Conservation (phyloP, 1,140 invertebrate genomes). For the Papilio polyxenes region DNA sequence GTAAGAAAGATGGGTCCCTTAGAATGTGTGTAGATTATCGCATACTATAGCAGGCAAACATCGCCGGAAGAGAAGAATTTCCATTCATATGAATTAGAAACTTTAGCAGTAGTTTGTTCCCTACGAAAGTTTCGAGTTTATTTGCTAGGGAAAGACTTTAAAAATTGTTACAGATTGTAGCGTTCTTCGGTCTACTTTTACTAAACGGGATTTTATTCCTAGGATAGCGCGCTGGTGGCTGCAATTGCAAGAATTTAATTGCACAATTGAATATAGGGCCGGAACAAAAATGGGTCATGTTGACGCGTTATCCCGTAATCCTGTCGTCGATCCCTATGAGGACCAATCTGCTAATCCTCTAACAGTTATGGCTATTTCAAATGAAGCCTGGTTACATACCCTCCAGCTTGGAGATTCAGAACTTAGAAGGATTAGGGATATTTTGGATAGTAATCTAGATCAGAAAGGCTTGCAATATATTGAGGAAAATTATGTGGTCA, state of each 20-base stretch:
- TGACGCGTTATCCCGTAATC: constrained; percentile 56
- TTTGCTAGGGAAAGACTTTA: constrained; percentile 46
- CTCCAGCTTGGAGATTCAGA: constrained; percentile 40
- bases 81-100: constrained; percentile 46
- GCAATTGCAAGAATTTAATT: constrained; percentile 55
- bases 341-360: constrained; percentile 11
- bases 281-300: constrained; percentile 58
- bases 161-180: constrained; percentile 70
- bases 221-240: constrained; percentile 65
- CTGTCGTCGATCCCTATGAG: not conserved
- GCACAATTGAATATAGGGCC: constrained; percentile 54
- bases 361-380: constrained; percentile 32
- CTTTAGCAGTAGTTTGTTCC: constrained; percentile 43
- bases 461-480: constrained; percentile 43
- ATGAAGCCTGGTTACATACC: constrained; percentile 43
- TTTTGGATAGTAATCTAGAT: constrained; percentile 39
- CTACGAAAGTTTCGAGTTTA: too few relatives aligned
- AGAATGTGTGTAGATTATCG: too few relatives aligned
- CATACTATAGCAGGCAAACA: constrained; percentile 41
- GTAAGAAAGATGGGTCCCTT: too few relatives aligned
- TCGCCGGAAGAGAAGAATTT: constrained; percentile 43
- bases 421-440: constrained; percentile 34
- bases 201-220: constrained; percentile 58
- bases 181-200: constrained; percentile 54
- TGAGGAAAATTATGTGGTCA: constrained; percentile 44